phyloP scores from a whole-genome alignment of 2,888 invertebrate genomes.

The Mesorhabditis sp. region DNA sequence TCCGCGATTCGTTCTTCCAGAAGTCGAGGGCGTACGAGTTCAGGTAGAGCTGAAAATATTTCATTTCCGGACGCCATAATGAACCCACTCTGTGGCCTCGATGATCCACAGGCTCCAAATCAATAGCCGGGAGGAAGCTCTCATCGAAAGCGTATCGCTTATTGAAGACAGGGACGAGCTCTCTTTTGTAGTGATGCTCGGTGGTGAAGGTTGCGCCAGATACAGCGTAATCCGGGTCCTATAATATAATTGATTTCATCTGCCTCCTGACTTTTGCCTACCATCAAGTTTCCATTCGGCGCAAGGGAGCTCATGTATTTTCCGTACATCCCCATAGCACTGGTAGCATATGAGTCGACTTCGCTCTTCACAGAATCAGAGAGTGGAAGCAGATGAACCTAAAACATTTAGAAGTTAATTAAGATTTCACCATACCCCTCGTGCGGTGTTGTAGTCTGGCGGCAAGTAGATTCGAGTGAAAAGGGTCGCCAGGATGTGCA shows the following conservation, averaged over 20 bases:
- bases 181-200: not conserved
- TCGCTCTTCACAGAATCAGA: not conserved
- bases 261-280: too few relatives aligned
- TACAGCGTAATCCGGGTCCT: too few relatives aligned
- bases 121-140: slow-evolving; percentile 37
- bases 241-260: too few relatives aligned
- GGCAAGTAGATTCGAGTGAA: slow-evolving; percentile 50
- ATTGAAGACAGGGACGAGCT: not conserved
- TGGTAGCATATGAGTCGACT: not conserved
- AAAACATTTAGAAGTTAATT: too few relatives aligned
- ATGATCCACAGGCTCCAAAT: slow-evolving; percentile 38
- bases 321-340: slow-evolving; percentile 10
- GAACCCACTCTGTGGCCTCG: slow-evolving; percentile 36
- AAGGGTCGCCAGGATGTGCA: slow-evolving; percentile 45
- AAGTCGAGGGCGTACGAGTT: slow-evolving; percentile 55
- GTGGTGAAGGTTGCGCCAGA: too few relatives aligned
- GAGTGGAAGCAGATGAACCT: not conserved
- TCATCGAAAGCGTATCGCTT: slow-evolving; percentile 41
- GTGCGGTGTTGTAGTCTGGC: slow-evolving; percentile 10
- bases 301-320: slow-evolving; percentile 25
- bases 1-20: slow-evolving; percentile 42
- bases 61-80: slow-evolving; percentile 8
- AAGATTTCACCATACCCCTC: too few relatives aligned
- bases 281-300: too few relatives aligned
- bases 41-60: slow-evolving; percentile 29